Base-by-base conservation (phyloP, 1,140 invertebrate species). In the Calycopis cecrops region DNA sequence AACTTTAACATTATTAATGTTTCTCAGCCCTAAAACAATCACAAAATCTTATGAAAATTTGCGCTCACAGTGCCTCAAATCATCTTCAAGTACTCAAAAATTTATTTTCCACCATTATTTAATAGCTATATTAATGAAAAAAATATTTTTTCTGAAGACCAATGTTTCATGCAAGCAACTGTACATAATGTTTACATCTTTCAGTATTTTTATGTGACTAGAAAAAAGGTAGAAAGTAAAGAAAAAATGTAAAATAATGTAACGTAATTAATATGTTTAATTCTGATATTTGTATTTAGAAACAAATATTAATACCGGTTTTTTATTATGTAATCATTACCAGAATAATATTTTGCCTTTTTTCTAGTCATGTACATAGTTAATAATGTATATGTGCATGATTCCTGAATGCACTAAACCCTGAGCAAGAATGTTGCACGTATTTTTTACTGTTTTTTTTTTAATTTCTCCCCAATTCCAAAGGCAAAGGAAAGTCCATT, bases 351-450 rank as follows among this genome's bases (percentile, higher is more conserved):
- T 33, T 47, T 55, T 55, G 52, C 21, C 18, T 44, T 60, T 71
- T 72, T 66, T 71, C 66, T 64, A 66, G 60, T 65, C 64, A 28
- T 28, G 61, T 67, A 75, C 62, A 69, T 64, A 66, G 64, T 63
- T 70, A 57, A 62, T 68, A 67, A 69, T 73, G 77, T 80, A 73
- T 63, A 75, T 80, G 82, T 85, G 82, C 82, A 85, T 85, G 79
- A 68, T 53, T 79, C 79, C 79, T 62, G 78, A 84, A 84, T 85
- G 82, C 82, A 85, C 82, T 79, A 16, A 57, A 71, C 73, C 71
- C 66, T 69, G 67, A 72, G 73, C 74, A 78, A 76, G 82, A 80
- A 79, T 85, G 79, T 82, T 85, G 79, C 79, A 83, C 82, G 79
- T 73, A 67, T 63, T 65, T 60, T 66, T 65, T 64, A 69, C 60